A percentile compares a stretch with the other conserved stretches of the same genome.
These are phyloP conservation scores for Entelurus aequoreus DNA, from an alignment of 2,113 vertebrate genomes.

Conservation along the genomic window DNA sequence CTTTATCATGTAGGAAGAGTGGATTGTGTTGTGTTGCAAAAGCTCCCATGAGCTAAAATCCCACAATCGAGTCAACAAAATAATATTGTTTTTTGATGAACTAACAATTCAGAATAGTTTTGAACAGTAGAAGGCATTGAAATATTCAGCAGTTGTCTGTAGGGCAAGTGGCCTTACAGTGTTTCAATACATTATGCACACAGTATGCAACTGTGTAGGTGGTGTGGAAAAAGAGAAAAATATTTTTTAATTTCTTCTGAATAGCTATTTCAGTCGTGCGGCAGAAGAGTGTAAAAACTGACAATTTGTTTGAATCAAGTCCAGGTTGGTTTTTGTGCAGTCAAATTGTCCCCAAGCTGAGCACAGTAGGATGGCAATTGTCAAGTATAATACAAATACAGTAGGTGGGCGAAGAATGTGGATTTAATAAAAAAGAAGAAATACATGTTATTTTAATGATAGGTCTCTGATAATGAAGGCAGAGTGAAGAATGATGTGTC, in stretches of 20 bases:
- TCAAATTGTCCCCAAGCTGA: conserved; percentile 34
- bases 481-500: too few species aligned
- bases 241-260: conserved; percentile 13
- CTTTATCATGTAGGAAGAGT: neutral
- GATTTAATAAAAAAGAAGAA: neutral
- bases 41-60: neutral
- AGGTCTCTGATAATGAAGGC: too few species aligned
- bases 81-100: neutral
- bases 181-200: conserved; percentile 19
- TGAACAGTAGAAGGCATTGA: too few species aligned
- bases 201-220: conserved; percentile 50
- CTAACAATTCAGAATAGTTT: neutral
- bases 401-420: neutral
- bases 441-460: too few species aligned
- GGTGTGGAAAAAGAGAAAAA: conserved; percentile 31
- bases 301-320: conserved; percentile 12
- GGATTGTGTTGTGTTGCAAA: neutral
- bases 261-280: conserved; percentile 2
- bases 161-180: conserved; percentile 1
- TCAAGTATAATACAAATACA: conserved; percentile 49
- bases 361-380: conserved; percentile 26
- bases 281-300: conserved; percentile 4
- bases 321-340: conserved; percentile 30
- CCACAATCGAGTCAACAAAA: neutral
- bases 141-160: conserved; percentile 8